Percentiles rank a stretch among this genome's conserved stretches.
Evolutionary conservation across 2,888 invertebrate species (phyloP).

Genomic region (Epinotia demarniana): DNA sequence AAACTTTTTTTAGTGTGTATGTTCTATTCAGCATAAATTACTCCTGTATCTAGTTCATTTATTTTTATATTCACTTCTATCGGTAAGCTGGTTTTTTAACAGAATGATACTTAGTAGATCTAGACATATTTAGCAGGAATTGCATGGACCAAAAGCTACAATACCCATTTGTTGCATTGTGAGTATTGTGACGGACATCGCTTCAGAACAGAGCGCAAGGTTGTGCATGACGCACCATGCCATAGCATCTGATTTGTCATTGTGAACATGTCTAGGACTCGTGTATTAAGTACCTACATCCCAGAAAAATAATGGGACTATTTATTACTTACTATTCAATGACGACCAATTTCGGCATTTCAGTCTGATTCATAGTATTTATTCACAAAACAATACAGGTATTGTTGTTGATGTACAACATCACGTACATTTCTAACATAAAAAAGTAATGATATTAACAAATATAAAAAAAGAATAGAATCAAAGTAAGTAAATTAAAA

Average conservation of each 20-base stretch:
- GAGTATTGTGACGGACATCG: slow-evolving; percentile 17
- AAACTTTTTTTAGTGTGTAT: too few relatives aligned
- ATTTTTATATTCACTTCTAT: too few relatives aligned
- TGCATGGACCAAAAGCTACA: slow-evolving; percentile 23
- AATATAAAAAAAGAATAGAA: too few relatives aligned
- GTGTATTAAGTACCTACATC: background rate
- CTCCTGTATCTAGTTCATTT: too few relatives aligned
- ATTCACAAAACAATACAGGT: too few relatives aligned
- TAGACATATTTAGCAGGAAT: slow-evolving; percentile 3
- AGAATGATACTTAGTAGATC: background rate
- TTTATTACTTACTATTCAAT: background rate
- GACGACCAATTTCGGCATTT: too few relatives aligned
- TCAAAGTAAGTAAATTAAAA: too few relatives aligned
- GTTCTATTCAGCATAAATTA: too few relatives aligned
- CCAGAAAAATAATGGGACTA: background rate
- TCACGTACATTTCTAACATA: too few relatives aligned
- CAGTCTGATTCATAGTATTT: too few relatives aligned
- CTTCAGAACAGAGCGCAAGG: slow-evolving; percentile 23
- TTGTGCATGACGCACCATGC: slow-evolving; percentile 19
- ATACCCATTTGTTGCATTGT: slow-evolving; percentile 26
- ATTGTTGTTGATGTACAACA: too few relatives aligned
- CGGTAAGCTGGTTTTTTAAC: background rate
- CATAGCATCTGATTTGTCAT: slow-evolving; percentile 18
- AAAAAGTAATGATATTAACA: too few relatives aligned
- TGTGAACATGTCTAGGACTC: background rate